Conservation (phyloP, 2,113 vertebrate species). For the Agelaius tricolor region DNA sequence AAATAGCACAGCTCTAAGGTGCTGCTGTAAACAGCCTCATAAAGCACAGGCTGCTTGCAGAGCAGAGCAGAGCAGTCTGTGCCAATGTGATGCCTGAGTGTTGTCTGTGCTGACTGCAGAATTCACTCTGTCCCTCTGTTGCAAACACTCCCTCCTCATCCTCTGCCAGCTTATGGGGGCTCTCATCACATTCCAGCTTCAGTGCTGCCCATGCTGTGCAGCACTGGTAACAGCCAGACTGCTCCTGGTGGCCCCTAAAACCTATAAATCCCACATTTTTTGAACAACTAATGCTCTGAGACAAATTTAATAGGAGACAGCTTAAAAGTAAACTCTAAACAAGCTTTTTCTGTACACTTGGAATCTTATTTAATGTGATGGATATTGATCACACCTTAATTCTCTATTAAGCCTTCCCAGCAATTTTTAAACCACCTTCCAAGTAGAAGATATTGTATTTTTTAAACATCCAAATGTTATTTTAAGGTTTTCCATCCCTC, state of each 20-base stretch:
- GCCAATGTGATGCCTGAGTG: background rate
- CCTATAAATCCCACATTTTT: background rate
- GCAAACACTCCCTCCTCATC: background rate
- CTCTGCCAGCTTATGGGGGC: fast-evolving
- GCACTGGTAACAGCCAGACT: background rate
- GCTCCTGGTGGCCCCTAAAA: background rate
- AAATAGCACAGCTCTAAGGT: background rate
- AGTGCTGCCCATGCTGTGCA: background rate
- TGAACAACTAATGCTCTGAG: background rate
- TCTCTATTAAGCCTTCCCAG: background rate
- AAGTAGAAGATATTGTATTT: background rate
- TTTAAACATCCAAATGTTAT: background rate
- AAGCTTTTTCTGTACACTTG: background rate
- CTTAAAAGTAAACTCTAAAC: background rate
- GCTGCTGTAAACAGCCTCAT: background rate
- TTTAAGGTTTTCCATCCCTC: background rate
- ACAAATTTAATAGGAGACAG: background rate
- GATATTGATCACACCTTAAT: background rate
- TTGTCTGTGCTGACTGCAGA: background rate
- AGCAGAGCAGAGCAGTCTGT: background rate
- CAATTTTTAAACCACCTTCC: background rate
- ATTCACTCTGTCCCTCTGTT: background rate
- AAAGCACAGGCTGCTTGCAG: background rate
- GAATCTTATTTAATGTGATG: background rate
- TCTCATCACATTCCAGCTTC: background rate